phyloP scores from a whole-genome alignment of 2,113 vertebrate species.

The Sus scrofa region DNA sequence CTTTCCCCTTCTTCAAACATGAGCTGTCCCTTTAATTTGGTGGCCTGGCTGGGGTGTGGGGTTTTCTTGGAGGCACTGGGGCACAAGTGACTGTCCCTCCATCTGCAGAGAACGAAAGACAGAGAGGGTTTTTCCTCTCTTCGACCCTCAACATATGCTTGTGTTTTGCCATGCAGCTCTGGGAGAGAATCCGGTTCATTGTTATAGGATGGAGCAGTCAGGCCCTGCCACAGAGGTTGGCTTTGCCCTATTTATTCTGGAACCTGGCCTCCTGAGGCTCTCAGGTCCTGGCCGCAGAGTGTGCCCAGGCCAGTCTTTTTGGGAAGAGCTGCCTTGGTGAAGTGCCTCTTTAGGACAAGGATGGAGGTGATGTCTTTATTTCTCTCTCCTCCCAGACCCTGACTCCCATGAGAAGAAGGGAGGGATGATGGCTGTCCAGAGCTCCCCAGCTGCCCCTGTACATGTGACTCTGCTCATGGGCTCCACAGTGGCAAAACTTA shows the following conservation, averaged over 20 bases:
- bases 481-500: background rate
- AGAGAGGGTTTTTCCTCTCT: background rate
- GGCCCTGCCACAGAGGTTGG: background rate
- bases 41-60: background rate
- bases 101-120: background rate
- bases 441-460: background rate
- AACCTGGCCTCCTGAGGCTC: background rate
- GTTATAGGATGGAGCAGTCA: background rate
- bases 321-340: background rate
- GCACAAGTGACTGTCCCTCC: background rate
- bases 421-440: background rate
- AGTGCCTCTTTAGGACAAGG: background rate
- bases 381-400: background rate
- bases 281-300: background rate
- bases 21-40: background rate
- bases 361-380: background rate
- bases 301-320: background rate
- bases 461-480: background rate
- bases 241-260: background rate
- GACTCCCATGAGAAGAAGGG: background rate
- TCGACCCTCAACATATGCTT: background rate
- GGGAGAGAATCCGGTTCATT: background rate
- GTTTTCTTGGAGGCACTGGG: background rate
- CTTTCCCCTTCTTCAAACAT: background rate
- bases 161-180: background rate